Base-by-base conservation (phyloP, 2,888 invertebrate species). In the Alloplasta piceator region DNA sequence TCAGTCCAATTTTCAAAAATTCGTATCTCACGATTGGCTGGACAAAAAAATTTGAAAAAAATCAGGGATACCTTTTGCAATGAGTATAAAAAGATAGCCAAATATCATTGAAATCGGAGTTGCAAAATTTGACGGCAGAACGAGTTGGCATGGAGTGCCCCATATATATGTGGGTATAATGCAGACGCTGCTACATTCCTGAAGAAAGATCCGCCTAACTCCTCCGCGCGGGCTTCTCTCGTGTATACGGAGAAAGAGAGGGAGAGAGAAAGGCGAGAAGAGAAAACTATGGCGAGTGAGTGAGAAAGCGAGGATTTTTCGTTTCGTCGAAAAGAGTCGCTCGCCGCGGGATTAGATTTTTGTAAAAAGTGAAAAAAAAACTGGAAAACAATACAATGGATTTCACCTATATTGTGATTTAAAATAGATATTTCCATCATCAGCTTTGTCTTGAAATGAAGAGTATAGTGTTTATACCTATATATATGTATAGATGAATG, bases 101-200 rank as follows among this genome's bases (percentile, higher is more conserved):
- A n/a, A n/a, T n/a, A n/a, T n/a, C n/a, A n/a, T n/a, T n/a, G n/a
- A n/a, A n/a, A n/a, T n/a, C n/a, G n/a, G n/a, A n/a, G n/a, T n/a
- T n/a, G n/a, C n/a, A n/a, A n/a, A n/a, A n/a, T n/a, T n/a, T n/a
- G n/a, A n/a, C n/a, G n/a, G n/a, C n/a, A n/a, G n/a, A n/a, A n/a
- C 3, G 26, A 26, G 1, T 26, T 26, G 26, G 3, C 26, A 3
- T 26, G 26, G 26, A 26, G 3, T 3, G 3, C 26, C 26, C 3
- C 36, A 41, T 50, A 43, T 63, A 60, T 48, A 63, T 16, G 46
- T 55, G 36, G 14, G 66, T 73, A 60, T 63, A 73, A 48, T 48
- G 73, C 66, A 66, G 76, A 67, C 63, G 80, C 68, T 63, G 77
- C 76, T 73, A 73, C 80, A 80, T 80, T 80, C 80, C 80, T 77